These are phyloP conservation scores for Xiphophorus maculatus DNA, from an alignment of 2,113 vertebrate genomes.

Conservation along the genomic window DNA sequence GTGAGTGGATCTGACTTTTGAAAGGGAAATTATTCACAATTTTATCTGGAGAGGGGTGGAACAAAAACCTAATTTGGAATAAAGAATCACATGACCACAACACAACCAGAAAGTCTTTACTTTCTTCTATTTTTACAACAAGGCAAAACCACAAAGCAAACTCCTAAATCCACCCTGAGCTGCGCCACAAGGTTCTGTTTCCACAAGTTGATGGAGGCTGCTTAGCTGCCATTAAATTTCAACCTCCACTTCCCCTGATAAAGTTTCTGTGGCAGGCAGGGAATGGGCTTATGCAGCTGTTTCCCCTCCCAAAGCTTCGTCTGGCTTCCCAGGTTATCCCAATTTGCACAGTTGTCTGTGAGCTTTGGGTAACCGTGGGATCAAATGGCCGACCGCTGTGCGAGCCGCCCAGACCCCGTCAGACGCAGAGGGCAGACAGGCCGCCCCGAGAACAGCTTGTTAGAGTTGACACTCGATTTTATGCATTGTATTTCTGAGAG, in stretches of 20 bases:
- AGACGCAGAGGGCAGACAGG: constrained; percentile 18
- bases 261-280: constrained; percentile 54
- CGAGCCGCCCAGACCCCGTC: constrained; percentile 16
- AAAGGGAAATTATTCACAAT: background rate
- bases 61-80: constrained; percentile 5
- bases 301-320: constrained; percentile 46
- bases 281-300: constrained; percentile 67
- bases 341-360: constrained; percentile 69
- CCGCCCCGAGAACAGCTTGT: constrained; percentile 64
- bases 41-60: background rate
- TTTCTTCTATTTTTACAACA: constrained; percentile 52
- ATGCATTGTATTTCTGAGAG: constrained; percentile 68
- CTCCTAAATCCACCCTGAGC: constrained; percentile 62
- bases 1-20: background rate
- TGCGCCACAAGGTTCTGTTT: constrained; percentile 69
- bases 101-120: constrained; percentile 35
- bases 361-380: constrained; percentile 53
- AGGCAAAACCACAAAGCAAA: constrained; percentile 46
- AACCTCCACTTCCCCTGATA: constrained; percentile 64
- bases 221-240: constrained; percentile 64
- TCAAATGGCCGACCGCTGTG: constrained; percentile 30
- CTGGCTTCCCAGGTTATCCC: constrained; percentile 59
- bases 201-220: constrained; percentile 56
- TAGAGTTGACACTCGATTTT: constrained; percentile 71
- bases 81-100: constrained; percentile 34